Conservation (phyloP, 1,140 invertebrate genomes). For the Drosophila varians region DNA sequence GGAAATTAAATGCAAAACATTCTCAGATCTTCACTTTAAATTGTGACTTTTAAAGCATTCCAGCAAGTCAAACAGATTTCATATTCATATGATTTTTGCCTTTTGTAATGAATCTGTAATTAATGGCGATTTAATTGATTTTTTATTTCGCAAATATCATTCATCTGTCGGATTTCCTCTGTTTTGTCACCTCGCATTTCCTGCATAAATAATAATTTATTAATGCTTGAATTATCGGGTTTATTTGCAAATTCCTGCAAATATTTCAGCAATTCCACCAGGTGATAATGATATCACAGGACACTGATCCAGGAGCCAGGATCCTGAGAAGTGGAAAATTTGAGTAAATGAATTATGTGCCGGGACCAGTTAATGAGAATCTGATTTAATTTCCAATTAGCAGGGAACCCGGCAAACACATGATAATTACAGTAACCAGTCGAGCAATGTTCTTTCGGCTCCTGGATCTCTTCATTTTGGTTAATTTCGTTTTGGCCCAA, state of each 20-base stretch:
- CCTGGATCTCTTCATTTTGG: neutral
- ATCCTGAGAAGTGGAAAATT: conserved; percentile 14
- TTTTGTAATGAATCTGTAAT: conserved; percentile 43
- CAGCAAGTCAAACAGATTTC: neutral
- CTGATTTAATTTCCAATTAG: conserved; percentile 61
- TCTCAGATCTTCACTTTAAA: neutral
- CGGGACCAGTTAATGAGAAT: conserved; percentile 40
- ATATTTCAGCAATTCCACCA: conserved; percentile 18
- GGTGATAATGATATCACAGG: conserved; percentile 52
- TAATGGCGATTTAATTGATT: conserved; percentile 58
- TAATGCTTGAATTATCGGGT: conserved; percentile 37
- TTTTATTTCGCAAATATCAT: conserved; percentile 32
- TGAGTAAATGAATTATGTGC: conserved; percentile 17
- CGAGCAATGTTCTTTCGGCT: neutral
- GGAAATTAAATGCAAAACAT: neutral
- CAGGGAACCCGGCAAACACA: conserved; percentile 7
- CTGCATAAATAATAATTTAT: conserved; percentile 27
- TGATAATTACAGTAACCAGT: conserved; percentile 9
- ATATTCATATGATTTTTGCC: conserved; percentile 17
- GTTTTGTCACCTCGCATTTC: conserved; percentile 34
- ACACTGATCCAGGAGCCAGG: neutral
- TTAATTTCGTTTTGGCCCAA: conserved; percentile 43
- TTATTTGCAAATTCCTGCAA: conserved; percentile 40
- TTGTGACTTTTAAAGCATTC: neutral
- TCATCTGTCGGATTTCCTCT: conserved; percentile 29